phyloP scores from a whole-genome alignment of 1,140 invertebrate species.

The Reticulitermes speratus region DNA sequence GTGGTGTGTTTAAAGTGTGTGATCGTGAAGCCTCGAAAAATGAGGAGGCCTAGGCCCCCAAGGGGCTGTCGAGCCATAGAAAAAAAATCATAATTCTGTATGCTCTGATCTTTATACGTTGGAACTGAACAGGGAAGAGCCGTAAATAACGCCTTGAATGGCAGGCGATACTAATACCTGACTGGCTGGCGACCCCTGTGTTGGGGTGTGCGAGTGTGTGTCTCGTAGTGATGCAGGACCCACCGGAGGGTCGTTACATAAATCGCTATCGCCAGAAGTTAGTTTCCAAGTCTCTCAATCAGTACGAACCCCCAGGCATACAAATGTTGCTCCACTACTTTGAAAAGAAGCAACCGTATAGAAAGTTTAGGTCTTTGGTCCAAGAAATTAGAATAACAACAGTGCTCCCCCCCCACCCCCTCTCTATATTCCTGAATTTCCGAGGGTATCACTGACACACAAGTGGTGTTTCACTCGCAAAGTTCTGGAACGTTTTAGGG shows the following conservation, averaged over 20 bases:
- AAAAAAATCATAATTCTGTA: too few species aligned
- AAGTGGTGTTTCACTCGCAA: neutral
- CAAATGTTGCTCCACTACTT: neutral
- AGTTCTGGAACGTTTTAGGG: neutral
- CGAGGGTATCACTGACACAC: neutral
- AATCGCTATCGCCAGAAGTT: neutral
- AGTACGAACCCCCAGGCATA: neutral
- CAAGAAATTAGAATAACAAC: constrained; percentile 1
- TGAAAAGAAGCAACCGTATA: neutral
- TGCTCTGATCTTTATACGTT: too few species aligned
- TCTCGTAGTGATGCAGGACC: neutral
- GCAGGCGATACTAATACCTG: neutral
- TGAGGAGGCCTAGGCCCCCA: too few species aligned
- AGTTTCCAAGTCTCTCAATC: constrained; percentile 6
- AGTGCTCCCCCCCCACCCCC: neutral
- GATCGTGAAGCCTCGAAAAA: too few species aligned
- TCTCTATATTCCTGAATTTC: neutral
- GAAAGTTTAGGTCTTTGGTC: neutral
- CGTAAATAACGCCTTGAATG: neutral
- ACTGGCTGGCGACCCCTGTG: neutral
- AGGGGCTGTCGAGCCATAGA: too few species aligned
- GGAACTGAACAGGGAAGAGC: too few species aligned
- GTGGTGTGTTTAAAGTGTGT: too few species aligned
- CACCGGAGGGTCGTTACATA: neutral
- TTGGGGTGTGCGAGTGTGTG: neutral